These are phyloP conservation scores for Echeneis naucrates DNA, from an alignment of 2,797 vertebrate genomes.

Conservation along the genomic window DNA sequence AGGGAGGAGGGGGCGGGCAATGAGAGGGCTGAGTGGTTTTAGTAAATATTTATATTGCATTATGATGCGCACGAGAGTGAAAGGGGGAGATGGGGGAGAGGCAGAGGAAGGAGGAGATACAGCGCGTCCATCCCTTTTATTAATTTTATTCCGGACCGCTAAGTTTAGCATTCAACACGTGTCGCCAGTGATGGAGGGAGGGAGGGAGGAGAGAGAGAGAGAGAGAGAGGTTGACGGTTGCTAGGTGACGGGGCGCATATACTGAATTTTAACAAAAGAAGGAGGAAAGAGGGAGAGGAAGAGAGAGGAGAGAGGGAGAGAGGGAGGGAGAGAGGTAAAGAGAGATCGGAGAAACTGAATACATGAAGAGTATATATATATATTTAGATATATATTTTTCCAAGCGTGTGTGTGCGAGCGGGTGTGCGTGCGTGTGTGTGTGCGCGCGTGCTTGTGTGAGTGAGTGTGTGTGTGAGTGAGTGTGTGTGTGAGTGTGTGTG, in stretches of 20 bases:
- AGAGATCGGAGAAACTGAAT: slow-evolving; percentile 85
- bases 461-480: slow-evolving; percentile 51
- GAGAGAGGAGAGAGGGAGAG: slow-evolving; percentile 68
- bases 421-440: slow-evolving; percentile 34
- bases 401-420: slow-evolving; percentile 54
- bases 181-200: slow-evolving; percentile 86
- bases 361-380: slow-evolving; percentile 87
- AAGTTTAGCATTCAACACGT: slow-evolving; percentile 93
- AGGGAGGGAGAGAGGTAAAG: slow-evolving; percentile 75
- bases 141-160: slow-evolving; percentile 87
- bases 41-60: slow-evolving; percentile 91
- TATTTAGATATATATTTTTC: slow-evolving; percentile 80
- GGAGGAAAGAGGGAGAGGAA: slow-evolving; percentile 82
- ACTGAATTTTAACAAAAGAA: slow-evolving; percentile 92
- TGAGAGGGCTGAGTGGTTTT: slow-evolving; percentile 84
- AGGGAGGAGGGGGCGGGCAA: slow-evolving; percentile 55
- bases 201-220: slow-evolving; percentile 69
- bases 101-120: slow-evolving; percentile 60
- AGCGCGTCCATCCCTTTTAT: slow-evolving; percentile 83
- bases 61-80: slow-evolving; percentile 81
- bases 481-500: slow-evolving; percentile 37
- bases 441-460: slow-evolving; percentile 45
- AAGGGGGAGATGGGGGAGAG: slow-evolving; percentile 50
- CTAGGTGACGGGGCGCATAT: slow-evolving; percentile 90
- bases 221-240: slow-evolving; percentile 88